Evolutionary conservation across 2,797 vertebrate genomes (phyloP).

Genomic region (Spinus olivaceus): DNA sequence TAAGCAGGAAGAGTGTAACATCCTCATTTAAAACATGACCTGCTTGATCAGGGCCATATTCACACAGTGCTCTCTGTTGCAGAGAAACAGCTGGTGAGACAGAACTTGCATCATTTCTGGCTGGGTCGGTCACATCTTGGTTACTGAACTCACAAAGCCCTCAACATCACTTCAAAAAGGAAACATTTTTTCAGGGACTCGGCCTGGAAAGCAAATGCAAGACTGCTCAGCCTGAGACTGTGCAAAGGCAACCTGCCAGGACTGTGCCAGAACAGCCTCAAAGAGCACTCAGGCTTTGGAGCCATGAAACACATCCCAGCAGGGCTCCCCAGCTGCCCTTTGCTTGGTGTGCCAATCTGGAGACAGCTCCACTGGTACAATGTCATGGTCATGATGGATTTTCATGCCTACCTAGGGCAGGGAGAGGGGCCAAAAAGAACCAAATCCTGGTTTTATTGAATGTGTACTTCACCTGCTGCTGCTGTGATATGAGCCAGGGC

Average conservation of each 20-base stretch:
- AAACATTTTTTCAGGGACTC: neutral
- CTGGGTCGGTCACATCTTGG: neutral
- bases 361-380: neutral
- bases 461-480: fast-evolving
- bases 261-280: fast-evolving
- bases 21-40: neutral
- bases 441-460: neutral
- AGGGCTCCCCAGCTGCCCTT: neutral
- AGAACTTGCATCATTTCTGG: neutral
- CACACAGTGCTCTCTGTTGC: neutral
- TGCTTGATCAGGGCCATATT: neutral
- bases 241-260: neutral
- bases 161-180: neutral
- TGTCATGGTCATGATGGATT: neutral
- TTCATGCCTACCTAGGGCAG: neutral
- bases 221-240: neutral
- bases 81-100: neutral
- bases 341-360: no score
- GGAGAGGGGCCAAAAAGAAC: neutral
- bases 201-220: neutral
- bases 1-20: neutral
- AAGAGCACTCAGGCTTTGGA: fast-evolving
- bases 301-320: fast-evolving
- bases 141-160: neutral
- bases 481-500: neutral